Evolutionary conservation across 1,140 invertebrate species (phyloP), one percentile per base, ranked within the genome.

Genomic region (Vanessa atalanta): DNA sequence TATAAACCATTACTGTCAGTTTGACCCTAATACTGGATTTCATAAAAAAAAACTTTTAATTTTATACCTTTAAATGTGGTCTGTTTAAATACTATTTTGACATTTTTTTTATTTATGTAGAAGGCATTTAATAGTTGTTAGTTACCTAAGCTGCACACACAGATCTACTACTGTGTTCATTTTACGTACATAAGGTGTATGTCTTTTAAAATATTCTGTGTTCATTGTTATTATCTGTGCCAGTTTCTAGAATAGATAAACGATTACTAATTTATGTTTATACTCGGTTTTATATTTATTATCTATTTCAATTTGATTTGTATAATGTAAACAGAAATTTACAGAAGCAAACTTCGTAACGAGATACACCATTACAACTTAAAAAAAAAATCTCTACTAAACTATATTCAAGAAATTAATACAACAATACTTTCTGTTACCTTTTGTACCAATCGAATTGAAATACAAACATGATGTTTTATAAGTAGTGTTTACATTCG

Each of bases 111-210:
- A 37, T 51, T 23, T 63, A 57, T 60, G 50, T 57, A 57, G 53
- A 57, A 63, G 47, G 85, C 85, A 87, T 88, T 89, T 89, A 85
- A 81, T 83, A 85, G 77, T 73, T 79, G 72, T 65, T 79, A 79
- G 55, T 85, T 79, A 69, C 73, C 69, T 75, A 76, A 63, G 50
- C 63, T 68, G 66, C 69, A 84, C 82, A 83, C 81, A 86, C 87
- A 86, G 82, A 88, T 82, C 83, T 85, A 86, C 81, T 84, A 81
- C 53, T 23, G 86, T 90, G 87, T 89, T 89, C 86, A 89, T 83
- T 85, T 84, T 86, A 75, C 72, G 26, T 73, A 47, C 50, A 61
- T 68, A 51, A 67, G 20, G 43, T 61, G n/a, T 48, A 23, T 71
- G 14, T 31, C 13, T 13, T 7, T 14, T 61, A 15, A 61, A 61